Percentiles rank a stretch among this genome's conserved stretches.
phyloP scores from a whole-genome alignment of 2,888 invertebrate species.

The Chrysomela aeneicollis region DNA sequence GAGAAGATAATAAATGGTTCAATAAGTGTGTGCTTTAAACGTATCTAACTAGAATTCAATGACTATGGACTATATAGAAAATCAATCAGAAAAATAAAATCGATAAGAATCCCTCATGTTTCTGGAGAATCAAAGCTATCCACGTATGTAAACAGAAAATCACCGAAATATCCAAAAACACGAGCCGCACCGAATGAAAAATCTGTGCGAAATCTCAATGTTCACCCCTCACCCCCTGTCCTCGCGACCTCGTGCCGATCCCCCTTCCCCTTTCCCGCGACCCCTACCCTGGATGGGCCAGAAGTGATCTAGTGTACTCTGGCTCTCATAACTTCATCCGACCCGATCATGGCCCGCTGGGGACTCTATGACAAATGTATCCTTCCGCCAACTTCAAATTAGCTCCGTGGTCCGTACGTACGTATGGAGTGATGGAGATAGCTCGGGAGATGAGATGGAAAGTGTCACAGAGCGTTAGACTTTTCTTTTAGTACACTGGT shows the following conservation, averaged over 20 bases:
- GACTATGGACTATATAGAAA: too few relatives aligned
- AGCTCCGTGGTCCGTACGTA: constrained; percentile 58
- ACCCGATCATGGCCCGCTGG: constrained; percentile 63
- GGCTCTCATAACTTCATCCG: constrained; percentile 64
- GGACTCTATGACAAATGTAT: constrained; percentile 64
- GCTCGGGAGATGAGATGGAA: constrained; percentile 23
- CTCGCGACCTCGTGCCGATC: constrained; percentile 46
- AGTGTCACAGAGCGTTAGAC: neutral
- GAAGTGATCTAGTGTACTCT: constrained; percentile 63
- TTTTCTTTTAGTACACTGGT: neutral
- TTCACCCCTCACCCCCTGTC: constrained; percentile 31
- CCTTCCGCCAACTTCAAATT: constrained; percentile 64
- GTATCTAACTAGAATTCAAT: too few relatives aligned
- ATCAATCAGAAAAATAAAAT: too few relatives aligned
- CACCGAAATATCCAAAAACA: too few relatives aligned
- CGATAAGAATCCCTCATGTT: too few relatives aligned
- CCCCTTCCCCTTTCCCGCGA: constrained; percentile 49
- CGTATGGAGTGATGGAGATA: constrained; percentile 49
- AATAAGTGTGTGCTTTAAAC: too few relatives aligned
- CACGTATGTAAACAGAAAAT: too few relatives aligned
- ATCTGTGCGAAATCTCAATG: neutral
- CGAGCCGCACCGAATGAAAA: too few relatives aligned
- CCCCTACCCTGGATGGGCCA: constrained; percentile 34
- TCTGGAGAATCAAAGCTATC: too few relatives aligned
- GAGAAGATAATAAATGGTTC: too few relatives aligned